Evolutionary conservation across 1,140 invertebrate genomes (phyloP).

Genomic region (Acyrthosiphon pisum): DNA sequence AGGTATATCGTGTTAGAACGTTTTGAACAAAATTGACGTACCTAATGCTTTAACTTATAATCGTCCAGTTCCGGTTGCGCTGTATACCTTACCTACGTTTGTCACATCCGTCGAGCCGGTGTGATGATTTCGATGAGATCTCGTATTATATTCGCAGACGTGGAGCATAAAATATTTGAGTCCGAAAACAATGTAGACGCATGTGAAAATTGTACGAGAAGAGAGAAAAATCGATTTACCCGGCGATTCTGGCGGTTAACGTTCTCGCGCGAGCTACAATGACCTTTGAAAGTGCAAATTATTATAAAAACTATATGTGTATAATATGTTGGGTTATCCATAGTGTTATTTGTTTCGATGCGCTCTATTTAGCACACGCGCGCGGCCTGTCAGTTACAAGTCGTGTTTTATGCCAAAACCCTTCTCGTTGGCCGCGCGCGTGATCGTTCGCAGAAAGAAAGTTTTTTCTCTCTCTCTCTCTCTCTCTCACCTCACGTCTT

Average conservation of each 20-base stretch:
- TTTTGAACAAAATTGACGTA: no score
- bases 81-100: background rate
- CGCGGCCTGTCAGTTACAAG: background rate
- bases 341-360: conserved; percentile 31
- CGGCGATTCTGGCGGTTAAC: background rate
- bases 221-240: background rate
- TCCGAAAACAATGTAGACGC: background rate
- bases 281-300: conserved; percentile 5
- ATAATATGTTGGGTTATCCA: background rate
- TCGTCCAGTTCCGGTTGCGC: no score
- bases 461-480: background rate
- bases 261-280: background rate
- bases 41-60: no score
- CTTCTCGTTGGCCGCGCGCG: background rate
- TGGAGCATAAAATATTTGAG: background rate
- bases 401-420: conserved; percentile 46
- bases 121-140: background rate
- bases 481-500: background rate
- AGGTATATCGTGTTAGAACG: no score
- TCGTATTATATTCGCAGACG: background rate
- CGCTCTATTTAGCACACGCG: conserved; percentile 40
- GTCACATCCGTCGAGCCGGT: background rate
- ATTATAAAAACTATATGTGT: background rate
- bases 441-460: conserved; percentile 1
- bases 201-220: no score